Evolutionary conservation across 2,797 vertebrate genomes (phyloP).

Genomic region (Cynopterus sphinx): DNA sequence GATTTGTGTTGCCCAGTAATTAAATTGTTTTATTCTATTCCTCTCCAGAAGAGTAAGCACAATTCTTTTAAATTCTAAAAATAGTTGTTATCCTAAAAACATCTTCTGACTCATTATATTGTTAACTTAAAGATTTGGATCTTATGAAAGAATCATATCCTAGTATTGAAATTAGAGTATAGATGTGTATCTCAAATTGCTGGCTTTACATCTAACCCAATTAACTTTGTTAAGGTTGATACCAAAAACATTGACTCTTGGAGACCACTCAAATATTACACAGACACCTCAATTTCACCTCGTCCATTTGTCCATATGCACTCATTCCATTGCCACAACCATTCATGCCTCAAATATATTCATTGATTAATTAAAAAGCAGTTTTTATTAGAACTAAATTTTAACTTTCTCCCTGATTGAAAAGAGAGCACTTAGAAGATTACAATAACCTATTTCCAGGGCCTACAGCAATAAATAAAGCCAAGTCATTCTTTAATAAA

Average conservation of each 20-base stretch:
- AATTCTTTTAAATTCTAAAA: constrained; percentile 34
- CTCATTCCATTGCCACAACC: not conserved
- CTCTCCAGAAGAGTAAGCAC: not conserved
- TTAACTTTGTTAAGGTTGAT: not conserved
- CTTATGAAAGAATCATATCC: not conserved
- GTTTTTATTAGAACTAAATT: not conserved
- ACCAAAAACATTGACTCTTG: not conserved
- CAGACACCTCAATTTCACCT: not conserved
- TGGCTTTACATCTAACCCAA: not conserved
- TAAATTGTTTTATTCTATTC: not conserved
- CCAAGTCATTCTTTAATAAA: not conserved
- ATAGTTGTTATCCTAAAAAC: not conserved
- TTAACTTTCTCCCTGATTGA: not conserved
- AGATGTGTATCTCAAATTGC: not conserved
- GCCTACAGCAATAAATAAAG: not conserved
- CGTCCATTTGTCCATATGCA: not conserved
- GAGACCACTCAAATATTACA: not conserved
- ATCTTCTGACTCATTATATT: not conserved
- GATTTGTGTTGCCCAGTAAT: constrained; percentile 47
- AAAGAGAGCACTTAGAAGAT: not conserved
- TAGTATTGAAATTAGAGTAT: not conserved
- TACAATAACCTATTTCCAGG: not conserved
- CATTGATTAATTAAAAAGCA: not conserved
- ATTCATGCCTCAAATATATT: not conserved
- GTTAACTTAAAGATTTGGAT: not conserved